Evolutionary conservation across 1,140 invertebrate species (phyloP).

Genomic region (Leptinotarsa texana): DNA sequence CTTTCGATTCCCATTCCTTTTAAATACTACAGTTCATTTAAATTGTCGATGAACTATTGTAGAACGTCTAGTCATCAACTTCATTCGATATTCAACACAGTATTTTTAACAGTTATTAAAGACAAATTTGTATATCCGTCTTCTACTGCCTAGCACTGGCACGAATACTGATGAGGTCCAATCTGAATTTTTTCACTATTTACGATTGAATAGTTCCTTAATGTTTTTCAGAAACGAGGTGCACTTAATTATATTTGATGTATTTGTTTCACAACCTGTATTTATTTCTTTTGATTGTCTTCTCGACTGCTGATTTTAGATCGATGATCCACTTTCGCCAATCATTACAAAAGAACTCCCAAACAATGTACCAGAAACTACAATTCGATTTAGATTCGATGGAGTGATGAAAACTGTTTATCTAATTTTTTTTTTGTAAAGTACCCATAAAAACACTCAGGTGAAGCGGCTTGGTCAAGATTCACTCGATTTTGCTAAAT

Average conservation of each 20-base stretch:
- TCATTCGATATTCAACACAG: neutral
- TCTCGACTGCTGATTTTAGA: neutral
- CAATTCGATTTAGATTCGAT: no score
- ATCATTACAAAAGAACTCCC: no score
- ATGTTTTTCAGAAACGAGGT: neutral
- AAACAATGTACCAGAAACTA: no score
- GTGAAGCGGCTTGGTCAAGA: no score
- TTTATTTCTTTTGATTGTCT: neutral
- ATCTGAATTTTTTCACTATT: neutral
- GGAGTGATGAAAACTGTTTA: no score
- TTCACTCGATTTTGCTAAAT: no score
- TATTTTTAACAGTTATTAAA: neutral
- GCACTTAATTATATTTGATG: neutral
- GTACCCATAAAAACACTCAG: no score
- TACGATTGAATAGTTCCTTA: neutral
- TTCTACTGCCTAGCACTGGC: neutral
- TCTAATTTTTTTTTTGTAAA: no score
- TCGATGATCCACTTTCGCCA: neutral
- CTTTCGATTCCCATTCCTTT: no score
- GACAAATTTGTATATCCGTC: conserved; percentile 1
- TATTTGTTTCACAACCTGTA: neutral
- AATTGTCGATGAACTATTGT: neutral
- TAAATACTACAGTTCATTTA: no score
- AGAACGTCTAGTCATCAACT: neutral
- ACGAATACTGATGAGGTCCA: neutral